phyloP scores from a whole-genome alignment of 2,113 vertebrate genomes.

The Kryptolebias marmoratus region DNA sequence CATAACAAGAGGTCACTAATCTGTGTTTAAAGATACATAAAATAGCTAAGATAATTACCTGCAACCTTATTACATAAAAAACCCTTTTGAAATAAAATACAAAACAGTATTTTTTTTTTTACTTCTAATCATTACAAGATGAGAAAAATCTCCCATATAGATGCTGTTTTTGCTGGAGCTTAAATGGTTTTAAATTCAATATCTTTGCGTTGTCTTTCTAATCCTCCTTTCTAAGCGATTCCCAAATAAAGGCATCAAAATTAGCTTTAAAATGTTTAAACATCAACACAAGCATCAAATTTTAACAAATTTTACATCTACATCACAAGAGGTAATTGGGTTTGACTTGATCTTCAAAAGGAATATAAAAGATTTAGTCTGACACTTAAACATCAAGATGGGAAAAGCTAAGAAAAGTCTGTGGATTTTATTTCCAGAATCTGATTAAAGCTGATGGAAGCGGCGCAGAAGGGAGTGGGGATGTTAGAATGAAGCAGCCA shows the following conservation, averaged over 20 bases:
- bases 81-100: not conserved
- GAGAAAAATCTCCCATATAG: not conserved
- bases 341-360: conserved; percentile 37
- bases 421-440: conserved; percentile 55
- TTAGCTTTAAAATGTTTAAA: conserved; percentile 5
- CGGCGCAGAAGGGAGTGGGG: conserved; percentile 26
- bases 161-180: not conserved
- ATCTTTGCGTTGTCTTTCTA: not conserved
- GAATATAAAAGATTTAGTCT: conserved; percentile 29
- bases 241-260: conserved; percentile 27
- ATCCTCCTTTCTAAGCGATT: not conserved
- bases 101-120: not conserved
- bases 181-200: conserved; percentile 20
- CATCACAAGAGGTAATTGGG: conserved; percentile 28
- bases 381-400: conserved; percentile 38
- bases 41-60: conserved; percentile 13
- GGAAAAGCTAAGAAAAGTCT: conserved; percentile 38
- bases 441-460: conserved; percentile 59
- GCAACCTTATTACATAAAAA: not conserved
- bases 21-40: conserved; percentile 9
- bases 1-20: conserved; percentile 2
- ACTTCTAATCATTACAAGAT: conserved; percentile 3
- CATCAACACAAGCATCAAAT: conserved; percentile 11
- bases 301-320: conserved; percentile 9
- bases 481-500: conserved; percentile 23